phyloP scores from a whole-genome alignment of 2,113 vertebrate species.

The Helogale parvula region DNA sequence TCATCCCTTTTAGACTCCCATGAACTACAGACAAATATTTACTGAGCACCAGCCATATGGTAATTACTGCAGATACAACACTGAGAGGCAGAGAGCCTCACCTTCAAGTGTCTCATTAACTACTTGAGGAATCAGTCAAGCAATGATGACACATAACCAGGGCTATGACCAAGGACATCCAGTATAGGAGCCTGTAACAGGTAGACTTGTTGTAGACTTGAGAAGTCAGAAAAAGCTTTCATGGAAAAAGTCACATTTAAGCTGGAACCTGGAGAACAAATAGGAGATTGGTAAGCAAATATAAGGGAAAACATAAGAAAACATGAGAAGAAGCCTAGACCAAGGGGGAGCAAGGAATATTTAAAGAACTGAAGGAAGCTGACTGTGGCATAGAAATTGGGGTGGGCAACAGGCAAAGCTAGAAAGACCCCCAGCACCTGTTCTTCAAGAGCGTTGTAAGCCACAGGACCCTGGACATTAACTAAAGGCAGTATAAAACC shows the following conservation, averaged over 20 bases:
- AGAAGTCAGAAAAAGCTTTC: not conserved
- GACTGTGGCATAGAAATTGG: not conserved
- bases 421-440: not conserved
- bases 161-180: not conserved
- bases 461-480: not conserved
- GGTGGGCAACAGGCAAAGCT: not conserved
- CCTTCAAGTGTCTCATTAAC: not conserved
- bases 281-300: not conserved
- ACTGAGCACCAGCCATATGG: not conserved
- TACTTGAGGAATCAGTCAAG: not conserved
- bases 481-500: not conserved
- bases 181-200: not conserved
- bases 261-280: not conserved
- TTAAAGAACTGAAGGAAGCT: not conserved
- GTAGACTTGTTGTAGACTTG: not conserved
- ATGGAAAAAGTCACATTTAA: not conserved
- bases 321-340: not conserved
- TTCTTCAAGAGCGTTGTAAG: not conserved
- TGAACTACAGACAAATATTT: not conserved
- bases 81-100: not conserved
- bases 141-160: not conserved
- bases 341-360: not conserved
- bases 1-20: not conserved
- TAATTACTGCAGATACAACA: not conserved
- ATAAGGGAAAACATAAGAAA: not conserved